These are phyloP conservation scores for Lepidostoma basale DNA, from an alignment of 1,140 invertebrate genomes.

Conservation along the genomic window DNA sequence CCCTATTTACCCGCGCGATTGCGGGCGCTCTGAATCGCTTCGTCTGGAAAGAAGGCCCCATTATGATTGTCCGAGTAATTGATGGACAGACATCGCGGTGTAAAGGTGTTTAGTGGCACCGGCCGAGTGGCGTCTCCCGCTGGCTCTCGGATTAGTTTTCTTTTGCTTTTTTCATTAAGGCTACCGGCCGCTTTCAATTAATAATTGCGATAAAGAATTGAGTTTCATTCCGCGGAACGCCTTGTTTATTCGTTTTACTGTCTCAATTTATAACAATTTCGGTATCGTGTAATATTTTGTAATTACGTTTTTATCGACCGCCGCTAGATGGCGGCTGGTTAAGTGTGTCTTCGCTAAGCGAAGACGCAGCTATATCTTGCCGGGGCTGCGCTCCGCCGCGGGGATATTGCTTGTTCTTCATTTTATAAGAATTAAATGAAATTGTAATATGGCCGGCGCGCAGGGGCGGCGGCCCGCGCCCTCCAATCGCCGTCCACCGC, in stretches of 20 bases:
- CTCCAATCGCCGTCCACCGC: no score
- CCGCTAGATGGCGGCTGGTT: conserved; percentile 4
- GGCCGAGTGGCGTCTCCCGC: no score
- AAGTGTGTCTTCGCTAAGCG: not conserved
- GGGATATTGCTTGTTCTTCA: conserved; percentile 36
- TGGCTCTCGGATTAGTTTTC: conserved; percentile 19
- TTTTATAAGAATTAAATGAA: conserved; percentile 42
- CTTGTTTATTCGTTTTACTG: conserved; percentile 18
- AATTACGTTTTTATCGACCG: conserved; percentile 18
- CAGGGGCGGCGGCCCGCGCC: conserved; percentile 27
- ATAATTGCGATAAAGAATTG: conserved; percentile 23
- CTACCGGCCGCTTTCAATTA: conserved; percentile 21
- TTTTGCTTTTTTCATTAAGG: conserved; percentile 16
- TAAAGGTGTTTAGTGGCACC: no score
- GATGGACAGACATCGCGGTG: no score
- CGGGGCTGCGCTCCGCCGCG: not conserved
- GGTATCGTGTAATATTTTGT: conserved; percentile 7
- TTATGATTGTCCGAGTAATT: no score
- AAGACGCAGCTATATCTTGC: conserved; percentile 1
- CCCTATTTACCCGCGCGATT: no score
- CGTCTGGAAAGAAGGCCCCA: no score
- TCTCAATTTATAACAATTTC: conserved; percentile 17
- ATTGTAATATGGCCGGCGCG: conserved; percentile 11
- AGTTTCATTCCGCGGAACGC: conserved; percentile 2
- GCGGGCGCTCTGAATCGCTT: no score